A percentile compares a stretch with the other conserved stretches of the same genome.
phyloP scores from a whole-genome alignment of 2,888 invertebrate species.

The Drosophila rellima region DNA sequence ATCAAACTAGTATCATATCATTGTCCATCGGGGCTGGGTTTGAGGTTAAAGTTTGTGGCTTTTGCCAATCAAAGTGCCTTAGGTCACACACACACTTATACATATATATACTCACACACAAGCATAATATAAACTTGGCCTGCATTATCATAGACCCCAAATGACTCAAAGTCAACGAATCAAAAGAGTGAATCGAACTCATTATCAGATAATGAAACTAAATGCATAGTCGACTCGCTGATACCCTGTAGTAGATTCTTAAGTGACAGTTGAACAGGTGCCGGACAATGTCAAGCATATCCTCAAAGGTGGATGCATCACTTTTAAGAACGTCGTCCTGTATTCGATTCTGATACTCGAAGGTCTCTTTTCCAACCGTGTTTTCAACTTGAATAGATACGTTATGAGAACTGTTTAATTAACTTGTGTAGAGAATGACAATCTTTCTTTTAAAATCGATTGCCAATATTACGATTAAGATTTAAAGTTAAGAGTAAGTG shows the following conservation, averaged over 20 bases:
- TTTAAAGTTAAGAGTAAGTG: too few relatives aligned
- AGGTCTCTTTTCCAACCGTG: too few relatives aligned
- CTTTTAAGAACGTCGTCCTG: too few relatives aligned
- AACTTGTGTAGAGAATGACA: too few relatives aligned
- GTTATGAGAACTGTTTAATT: too few relatives aligned
- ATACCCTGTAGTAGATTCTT: neutral
- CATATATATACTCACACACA: neutral
- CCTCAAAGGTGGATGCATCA: too few relatives aligned
- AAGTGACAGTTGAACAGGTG: too few relatives aligned
- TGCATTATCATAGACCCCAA: conserved; percentile 19
- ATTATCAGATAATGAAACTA: neutral
- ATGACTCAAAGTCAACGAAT: conserved; percentile 24
- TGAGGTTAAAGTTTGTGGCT: conserved; percentile 47
- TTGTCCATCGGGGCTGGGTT: conserved; percentile 17
- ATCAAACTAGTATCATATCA: conserved; percentile 42
- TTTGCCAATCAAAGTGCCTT: conserved; percentile 56
- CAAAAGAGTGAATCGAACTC: conserved; percentile 5
- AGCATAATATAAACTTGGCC: neutral
- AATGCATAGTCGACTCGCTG: neutral
- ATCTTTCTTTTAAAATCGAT: too few relatives aligned
- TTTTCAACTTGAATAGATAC: too few relatives aligned
- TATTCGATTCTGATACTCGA: too few relatives aligned
- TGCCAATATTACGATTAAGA: too few relatives aligned
- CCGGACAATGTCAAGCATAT: too few relatives aligned
- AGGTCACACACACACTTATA: conserved; percentile 22